These are phyloP conservation scores for Falco berigora DNA, from an alignment of 2,797 vertebrate genomes.

Conservation along the genomic window DNA sequence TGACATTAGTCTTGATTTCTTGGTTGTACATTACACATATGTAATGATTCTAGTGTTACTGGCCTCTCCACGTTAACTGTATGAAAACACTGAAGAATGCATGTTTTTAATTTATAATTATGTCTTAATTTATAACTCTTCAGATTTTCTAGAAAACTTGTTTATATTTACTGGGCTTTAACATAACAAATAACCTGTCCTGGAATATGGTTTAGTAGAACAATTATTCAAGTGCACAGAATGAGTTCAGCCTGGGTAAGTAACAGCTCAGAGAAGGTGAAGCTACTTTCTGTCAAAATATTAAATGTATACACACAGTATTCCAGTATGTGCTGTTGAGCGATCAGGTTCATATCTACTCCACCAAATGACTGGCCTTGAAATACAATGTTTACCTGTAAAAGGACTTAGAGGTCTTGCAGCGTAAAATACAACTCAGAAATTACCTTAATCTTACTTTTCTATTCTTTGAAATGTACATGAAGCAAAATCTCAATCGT, in stretches of 20 bases:
- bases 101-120: not conserved
- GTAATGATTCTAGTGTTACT: not conserved
- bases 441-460: not conserved
- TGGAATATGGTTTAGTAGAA: not conserved
- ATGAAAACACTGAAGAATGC: not conserved
- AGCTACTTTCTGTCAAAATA: not conserved
- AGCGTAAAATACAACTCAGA: not conserved
- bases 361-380: not conserved
- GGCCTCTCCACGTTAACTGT: not conserved
- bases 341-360: not conserved
- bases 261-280: not conserved
- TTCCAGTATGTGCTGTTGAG: not conserved
- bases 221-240: not conserved
- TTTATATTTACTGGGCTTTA: not conserved
- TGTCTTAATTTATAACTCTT: not conserved
- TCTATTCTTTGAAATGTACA: not conserved
- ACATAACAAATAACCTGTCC: not conserved
- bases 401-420: not conserved
- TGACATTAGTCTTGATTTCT: not conserved
- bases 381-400: not conserved
- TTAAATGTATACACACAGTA: not conserved
- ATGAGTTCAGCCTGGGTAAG: not conserved
- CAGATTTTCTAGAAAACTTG: not conserved
- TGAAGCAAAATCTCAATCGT: not conserved
- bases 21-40: not conserved